Evolutionary conservation across 2,888 invertebrate species (phyloP).

Genomic region (Mythimna ferrago): DNA sequence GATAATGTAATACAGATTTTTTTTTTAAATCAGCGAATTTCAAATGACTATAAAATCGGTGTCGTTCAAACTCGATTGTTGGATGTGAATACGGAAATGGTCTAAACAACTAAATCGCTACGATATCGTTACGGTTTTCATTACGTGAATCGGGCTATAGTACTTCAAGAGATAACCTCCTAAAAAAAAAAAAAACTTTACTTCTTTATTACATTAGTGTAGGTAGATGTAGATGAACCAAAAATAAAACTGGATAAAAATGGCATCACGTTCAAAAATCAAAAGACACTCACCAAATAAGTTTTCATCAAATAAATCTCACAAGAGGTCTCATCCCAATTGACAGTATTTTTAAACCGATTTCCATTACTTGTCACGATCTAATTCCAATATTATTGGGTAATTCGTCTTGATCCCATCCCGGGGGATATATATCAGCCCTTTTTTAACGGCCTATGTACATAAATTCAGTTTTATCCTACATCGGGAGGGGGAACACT

Average conservation of each 20-base stretch:
- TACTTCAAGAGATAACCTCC: no score
- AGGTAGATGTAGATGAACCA: no score
- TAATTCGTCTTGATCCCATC: constrained; percentile 63
- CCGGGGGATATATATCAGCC: constrained; percentile 55
- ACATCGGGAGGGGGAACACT: constrained; percentile 41
- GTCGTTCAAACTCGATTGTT: no score
- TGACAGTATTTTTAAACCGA: constrained; percentile 56
- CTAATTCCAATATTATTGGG: constrained; percentile 61
- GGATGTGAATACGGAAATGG: no score
- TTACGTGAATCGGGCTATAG: no score
- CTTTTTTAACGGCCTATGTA: constrained; percentile 63
- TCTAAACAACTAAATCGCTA: no score
- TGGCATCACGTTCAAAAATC: constrained; percentile 7
- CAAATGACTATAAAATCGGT: no score
- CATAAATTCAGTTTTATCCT: constrained; percentile 61
- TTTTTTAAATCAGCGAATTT: no score
- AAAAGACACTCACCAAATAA: background rate
- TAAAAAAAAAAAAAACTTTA: no score
- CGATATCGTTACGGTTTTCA: no score
- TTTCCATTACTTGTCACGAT: constrained; percentile 51
- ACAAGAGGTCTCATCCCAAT: constrained; percentile 24
- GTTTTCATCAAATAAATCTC: constrained; percentile 28
- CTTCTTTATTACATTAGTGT: no score
- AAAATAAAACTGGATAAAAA: background rate
- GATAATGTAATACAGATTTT: no score